A percentile compares a stretch with the other conserved stretches of the same genome.
phyloP scores from a whole-genome alignment of 2,113 vertebrate species.

The Otis tarda region DNA sequence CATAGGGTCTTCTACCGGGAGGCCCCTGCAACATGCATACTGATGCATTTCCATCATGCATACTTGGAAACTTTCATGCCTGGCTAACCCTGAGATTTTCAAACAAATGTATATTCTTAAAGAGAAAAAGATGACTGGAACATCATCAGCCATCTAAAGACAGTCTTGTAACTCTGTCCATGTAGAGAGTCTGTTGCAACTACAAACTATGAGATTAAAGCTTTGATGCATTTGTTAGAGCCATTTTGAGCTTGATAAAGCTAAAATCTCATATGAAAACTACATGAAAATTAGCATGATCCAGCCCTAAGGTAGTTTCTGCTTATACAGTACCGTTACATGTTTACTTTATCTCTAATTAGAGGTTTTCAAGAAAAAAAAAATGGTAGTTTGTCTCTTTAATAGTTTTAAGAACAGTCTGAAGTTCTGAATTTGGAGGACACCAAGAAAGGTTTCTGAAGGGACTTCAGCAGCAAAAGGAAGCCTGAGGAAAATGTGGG shows the following conservation, averaged over 20 bases:
- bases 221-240: background rate
- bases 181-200: background rate
- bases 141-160: background rate
- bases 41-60: background rate
- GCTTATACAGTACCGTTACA: background rate
- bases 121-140: background rate
- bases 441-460: background rate
- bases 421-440: background rate
- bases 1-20: background rate
- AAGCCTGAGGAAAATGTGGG: background rate
- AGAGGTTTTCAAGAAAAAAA: background rate
- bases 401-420: background rate
- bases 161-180: background rate
- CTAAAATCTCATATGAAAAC: background rate
- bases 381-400: background rate
- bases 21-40: background rate
- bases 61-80: constrained; percentile 13
- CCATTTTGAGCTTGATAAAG: background rate
- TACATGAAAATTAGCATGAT: background rate
- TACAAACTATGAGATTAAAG: background rate
- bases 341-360: background rate
- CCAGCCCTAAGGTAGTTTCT: background rate
- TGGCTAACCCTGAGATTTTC: background rate
- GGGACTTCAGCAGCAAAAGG: background rate
- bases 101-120: background rate